Base-by-base conservation (phyloP, 2,888 invertebrate species). In the Sericinus montela region DNA sequence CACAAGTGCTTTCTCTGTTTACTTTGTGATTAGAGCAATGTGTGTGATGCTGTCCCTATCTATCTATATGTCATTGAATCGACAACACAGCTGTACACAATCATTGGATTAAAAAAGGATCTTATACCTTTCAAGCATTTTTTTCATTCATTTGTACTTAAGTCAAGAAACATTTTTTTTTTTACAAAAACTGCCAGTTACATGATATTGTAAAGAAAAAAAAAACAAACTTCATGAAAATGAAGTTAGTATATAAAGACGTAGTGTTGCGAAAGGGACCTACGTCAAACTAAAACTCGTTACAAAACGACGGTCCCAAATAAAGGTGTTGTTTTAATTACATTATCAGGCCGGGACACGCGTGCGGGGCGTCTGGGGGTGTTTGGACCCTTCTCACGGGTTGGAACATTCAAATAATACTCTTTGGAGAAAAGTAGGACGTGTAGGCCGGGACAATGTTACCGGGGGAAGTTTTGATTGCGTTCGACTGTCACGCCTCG, bases 281-380 rank as follows among this genome's bases (percentile, higher is more conserved):
- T 54, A 61, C 52, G 66, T 72, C 70, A 67, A 72, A 75, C 67
- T 69, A 63, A 67, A 72, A 73, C 70, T 72, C 64, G 65, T 66
- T 66, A 63, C 72, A 73, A 75, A 77, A 79, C 69, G 75, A 75
- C 73, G 72, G 67, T 66, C 68, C 60, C 51, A 75, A 80, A 85
- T 86, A 82, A 87, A 88, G 87, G 87, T 88, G 87, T 87, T 87
- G 84, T 88, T 87, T 88, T 88, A 88, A 88, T 88, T 88, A 88
- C 87, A 88, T 88, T 88, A 88, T 88, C 88, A 82, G 77, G 68
- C 69, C 57, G 65, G 75, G 80, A 83, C 88, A 87, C 87, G 82
- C 86, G 73, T 65, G 44, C 25, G 57, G 55, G 67, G 71, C 64
- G 72, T 66, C 55, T 67, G 72, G 63, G 60, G 64, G 63, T 57